These are phyloP conservation scores for Megalops atlanticus DNA, from an alignment of 2,113 vertebrate species.

Conservation along the genomic window DNA sequence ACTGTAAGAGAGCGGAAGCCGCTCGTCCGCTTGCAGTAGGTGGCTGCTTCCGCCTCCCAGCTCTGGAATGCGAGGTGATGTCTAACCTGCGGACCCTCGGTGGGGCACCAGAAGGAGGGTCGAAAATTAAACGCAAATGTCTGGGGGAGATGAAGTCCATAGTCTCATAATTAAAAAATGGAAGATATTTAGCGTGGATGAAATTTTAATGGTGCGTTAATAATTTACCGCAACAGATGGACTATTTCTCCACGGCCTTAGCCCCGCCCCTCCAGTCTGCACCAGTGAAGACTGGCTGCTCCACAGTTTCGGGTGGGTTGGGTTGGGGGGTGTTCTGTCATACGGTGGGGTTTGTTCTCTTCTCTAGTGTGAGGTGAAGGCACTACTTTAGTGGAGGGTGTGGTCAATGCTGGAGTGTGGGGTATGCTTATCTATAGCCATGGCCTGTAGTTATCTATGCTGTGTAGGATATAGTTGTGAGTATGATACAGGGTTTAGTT, in stretches of 20 bases:
- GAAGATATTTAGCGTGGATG: slow-evolving; percentile 70
- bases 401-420: background rate
- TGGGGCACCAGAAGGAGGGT: slow-evolving; percentile 11
- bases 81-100: background rate
- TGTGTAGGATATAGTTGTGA: too few relatives aligned
- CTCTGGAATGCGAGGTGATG: background rate
- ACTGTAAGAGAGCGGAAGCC: background rate
- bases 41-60: background rate
- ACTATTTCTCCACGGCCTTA: slow-evolving; percentile 40
- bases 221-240: slow-evolving; percentile 79
- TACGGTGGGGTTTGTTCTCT: background rate
- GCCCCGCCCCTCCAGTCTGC: slow-evolving; percentile 27
- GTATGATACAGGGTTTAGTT: too few relatives aligned
- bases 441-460: too few relatives aligned
- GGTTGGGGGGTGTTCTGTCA: background rate
- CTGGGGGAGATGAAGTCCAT: slow-evolving; percentile 48
- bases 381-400: background rate
- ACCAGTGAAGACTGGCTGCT: slow-evolving; percentile 4
- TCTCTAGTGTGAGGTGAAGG: background rate
- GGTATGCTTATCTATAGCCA: too few relatives aligned
- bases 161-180: slow-evolving; percentile 73
- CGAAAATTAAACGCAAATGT: slow-evolving; percentile 51
- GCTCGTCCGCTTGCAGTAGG: background rate
- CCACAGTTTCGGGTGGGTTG: background rate
- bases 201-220: slow-evolving; percentile 74